Conservation (phyloP, 2,113 vertebrate species). For the Picathartes gymnocephalus region DNA sequence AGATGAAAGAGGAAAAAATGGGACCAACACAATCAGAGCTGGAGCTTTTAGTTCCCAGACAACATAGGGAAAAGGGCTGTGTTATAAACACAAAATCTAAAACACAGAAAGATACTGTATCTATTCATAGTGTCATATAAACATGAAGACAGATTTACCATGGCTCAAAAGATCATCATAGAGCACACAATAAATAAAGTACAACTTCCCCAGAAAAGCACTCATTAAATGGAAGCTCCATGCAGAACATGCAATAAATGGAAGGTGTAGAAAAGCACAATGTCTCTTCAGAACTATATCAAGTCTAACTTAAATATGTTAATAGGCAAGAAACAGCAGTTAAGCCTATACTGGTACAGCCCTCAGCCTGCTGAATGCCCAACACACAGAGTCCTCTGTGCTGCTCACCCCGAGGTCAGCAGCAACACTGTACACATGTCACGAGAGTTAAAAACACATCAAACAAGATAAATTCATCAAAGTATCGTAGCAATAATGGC, state of each 20-base stretch:
- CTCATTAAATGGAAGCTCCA: background rate
- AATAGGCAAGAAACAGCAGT: background rate
- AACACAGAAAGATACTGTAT: background rate
- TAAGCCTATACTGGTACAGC: background rate
- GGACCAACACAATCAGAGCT: background rate
- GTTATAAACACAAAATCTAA: background rate
- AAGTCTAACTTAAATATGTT: background rate
- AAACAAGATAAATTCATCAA: background rate
- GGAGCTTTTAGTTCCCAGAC: background rate
- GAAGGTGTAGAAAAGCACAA: background rate
- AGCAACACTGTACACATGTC: background rate
- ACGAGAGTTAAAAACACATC: slow-evolving; percentile 7
- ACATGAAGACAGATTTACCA: background rate
- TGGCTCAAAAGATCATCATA: background rate
- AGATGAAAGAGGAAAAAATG: background rate
- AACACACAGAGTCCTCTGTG: background rate
- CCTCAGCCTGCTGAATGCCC: background rate
- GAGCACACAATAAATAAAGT: background rate
- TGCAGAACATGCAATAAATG: background rate
- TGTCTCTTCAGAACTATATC: background rate
- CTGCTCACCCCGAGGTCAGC: background rate
- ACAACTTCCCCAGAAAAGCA: background rate
- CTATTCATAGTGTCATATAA: background rate
- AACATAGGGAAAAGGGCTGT: background rate
- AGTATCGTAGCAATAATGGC: background rate